phyloP scores from a whole-genome alignment of 2,888 invertebrate species.

The Leistus spinibarbis region DNA sequence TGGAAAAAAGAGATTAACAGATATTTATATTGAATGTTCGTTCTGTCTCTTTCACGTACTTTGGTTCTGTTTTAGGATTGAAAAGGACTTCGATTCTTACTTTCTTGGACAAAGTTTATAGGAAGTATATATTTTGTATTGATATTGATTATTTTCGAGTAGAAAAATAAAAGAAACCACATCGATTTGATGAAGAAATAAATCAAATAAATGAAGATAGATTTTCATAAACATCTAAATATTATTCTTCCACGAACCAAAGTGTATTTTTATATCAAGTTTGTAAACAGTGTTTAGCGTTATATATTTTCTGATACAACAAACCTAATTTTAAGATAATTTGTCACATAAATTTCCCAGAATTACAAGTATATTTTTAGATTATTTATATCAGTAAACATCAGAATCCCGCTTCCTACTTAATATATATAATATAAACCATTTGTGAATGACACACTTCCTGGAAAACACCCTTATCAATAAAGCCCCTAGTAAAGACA shows the following conservation, averaged over 20 bases:
- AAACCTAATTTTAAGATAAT: not conserved
- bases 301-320: not conserved
- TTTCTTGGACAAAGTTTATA: too few species aligned
- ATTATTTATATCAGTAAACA: not conserved
- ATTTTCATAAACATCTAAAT: too few species aligned
- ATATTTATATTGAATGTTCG: too few species aligned
- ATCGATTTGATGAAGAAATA: too few species aligned
- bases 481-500: slow-evolving; percentile 17
- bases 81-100: too few species aligned
- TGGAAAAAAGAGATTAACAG: too few species aligned
- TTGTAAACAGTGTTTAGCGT: not conserved
- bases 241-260: too few species aligned
- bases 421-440: not conserved
- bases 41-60: too few species aligned
- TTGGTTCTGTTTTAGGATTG: too few species aligned
- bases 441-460: not conserved
- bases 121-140: too few species aligned
- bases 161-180: too few species aligned
- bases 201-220: too few species aligned
- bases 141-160: not conserved
- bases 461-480: slow-evolving; percentile 23
- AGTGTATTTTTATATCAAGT: not conserved
- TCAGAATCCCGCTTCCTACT: not conserved
- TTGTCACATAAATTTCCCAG: not conserved
- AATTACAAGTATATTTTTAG: not conserved